A percentile compares a stretch with the other conserved stretches of the same genome.
phyloP scores from a whole-genome alignment of 2,888 invertebrate genomes.

The Mythimna albipuncta region DNA sequence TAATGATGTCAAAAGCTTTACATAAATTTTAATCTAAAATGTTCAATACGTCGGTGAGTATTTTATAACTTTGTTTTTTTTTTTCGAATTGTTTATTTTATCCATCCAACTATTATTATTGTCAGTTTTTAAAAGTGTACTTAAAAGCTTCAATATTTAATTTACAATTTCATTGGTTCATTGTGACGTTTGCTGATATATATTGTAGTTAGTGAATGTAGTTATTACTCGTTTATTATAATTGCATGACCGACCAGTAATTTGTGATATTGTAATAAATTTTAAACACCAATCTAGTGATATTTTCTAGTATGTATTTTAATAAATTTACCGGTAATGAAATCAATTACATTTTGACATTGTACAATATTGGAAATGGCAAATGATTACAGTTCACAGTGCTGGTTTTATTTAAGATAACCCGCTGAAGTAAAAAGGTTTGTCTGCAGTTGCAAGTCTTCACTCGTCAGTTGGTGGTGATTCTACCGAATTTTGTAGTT shows the following conservation, averaged over 20 bases:
- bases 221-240: constrained; percentile 23
- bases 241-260: constrained; percentile 29
- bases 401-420: not conserved
- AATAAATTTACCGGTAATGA: constrained; percentile 6
- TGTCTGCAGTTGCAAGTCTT: not conserved
- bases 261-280: constrained; percentile 20
- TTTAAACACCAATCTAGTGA: constrained; percentile 19
- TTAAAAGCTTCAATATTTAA: not conserved
- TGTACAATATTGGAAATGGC: not conserved
- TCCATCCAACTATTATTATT: not conserved
- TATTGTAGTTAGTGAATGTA: constrained; percentile 3
- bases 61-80: not conserved
- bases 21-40: not conserved
- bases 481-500: not conserved
- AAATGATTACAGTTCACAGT: not conserved
- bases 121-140: not conserved
- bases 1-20: constrained; percentile 10
- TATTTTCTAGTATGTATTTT: constrained; percentile 20
- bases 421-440: not conserved
- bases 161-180: constrained; percentile 9
- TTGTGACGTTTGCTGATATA: constrained; percentile 8
- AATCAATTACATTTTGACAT: constrained; percentile 26
- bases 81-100: not conserved
- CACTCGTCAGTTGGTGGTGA: not conserved
- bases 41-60: not conserved